These are phyloP conservation scores for Scaptomyza reducta DNA, from an alignment of 2,888 invertebrate genomes.

Conservation along the genomic window DNA sequence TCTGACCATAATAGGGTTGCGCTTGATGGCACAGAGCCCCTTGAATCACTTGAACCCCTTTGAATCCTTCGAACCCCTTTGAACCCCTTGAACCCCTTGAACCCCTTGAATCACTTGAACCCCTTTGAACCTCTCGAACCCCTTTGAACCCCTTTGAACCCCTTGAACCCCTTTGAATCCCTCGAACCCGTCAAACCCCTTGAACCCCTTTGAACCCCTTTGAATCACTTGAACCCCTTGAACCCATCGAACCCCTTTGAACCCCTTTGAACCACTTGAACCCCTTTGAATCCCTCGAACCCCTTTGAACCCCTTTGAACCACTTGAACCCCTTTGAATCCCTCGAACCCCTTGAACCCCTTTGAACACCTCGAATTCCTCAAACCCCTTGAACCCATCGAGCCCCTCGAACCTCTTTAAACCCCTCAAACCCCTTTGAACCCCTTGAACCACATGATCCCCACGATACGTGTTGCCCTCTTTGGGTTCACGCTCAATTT, in stretches of 20 bases:
- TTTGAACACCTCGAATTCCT: too few species aligned
- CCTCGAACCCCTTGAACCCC: conserved; percentile 9
- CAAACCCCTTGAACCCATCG: conserved; percentile 5
- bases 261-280: background rate
- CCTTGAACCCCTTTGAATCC: conserved; percentile 16
- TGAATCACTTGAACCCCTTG: conserved; percentile 11
- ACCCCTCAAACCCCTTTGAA: too few species aligned
- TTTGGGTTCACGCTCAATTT: conserved; percentile 66
- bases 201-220: conserved; percentile 8
- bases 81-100: conserved; percentile 5
- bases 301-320: conserved; percentile 7
- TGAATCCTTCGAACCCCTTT: too few species aligned
- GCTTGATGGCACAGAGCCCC: conserved; percentile 28
- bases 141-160: conserved; percentile 8
- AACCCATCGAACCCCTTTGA: too few species aligned
- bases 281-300: too few species aligned
- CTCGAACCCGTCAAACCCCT: too few species aligned
- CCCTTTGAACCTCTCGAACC: too few species aligned
- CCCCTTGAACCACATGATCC: conserved; percentile 6
- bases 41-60: conserved; percentile 9
- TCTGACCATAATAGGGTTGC: conserved; percentile 29
- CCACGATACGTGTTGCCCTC: conserved; percentile 2
- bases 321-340: conserved; percentile 16
- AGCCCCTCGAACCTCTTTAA: conserved; percentile 14
- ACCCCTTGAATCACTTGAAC: conserved; percentile 7